These are phyloP conservation scores for Drosophila varians DNA, from an alignment of 1,140 invertebrate genomes.

Conservation along the genomic window DNA sequence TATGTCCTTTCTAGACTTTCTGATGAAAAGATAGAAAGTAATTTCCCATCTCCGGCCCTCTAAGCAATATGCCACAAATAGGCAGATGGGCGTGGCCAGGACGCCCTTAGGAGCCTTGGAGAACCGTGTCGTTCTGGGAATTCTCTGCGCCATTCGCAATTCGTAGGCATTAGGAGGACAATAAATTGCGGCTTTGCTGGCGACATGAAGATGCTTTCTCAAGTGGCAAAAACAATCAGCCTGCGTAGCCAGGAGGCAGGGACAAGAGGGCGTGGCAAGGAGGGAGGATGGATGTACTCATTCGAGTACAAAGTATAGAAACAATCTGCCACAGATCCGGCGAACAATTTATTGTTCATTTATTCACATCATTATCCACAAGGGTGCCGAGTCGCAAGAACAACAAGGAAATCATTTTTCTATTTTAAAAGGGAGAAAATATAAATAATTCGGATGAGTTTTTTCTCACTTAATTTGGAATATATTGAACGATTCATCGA, in stretches of 20 bases:
- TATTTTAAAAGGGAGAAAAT: not conserved
- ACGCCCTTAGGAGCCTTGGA: not conserved
- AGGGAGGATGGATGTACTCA: constrained; percentile 11
- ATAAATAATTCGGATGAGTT: not conserved
- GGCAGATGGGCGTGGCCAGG: not conserved
- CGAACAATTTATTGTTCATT: constrained; percentile 61
- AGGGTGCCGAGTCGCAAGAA: not conserved
- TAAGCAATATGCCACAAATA: constrained; percentile 1
- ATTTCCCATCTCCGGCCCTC: not conserved
- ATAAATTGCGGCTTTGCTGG: constrained; percentile 43
- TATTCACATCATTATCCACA: constrained; percentile 32
- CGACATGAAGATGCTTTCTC: constrained; percentile 50
- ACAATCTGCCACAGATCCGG: constrained; percentile 35
- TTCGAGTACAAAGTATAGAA: constrained; percentile 8
- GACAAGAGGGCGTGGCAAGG: not conserved
- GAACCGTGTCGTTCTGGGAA: constrained; percentile 3
- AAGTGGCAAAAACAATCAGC: constrained; percentile 47
- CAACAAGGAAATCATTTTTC: not conserved
- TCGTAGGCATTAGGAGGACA: constrained; percentile 23
- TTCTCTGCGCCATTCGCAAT: constrained; percentile 5
- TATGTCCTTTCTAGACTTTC: not conserved
- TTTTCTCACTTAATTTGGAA: constrained; percentile 21
- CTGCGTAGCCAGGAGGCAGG: not conserved
- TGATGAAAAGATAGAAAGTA: not conserved
- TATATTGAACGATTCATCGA: constrained; percentile 36